A percentile compares a stretch with the other conserved stretches of the same genome.
Conservation (phyloP, 2,888 invertebrate genomes). For the Andricus quercusramuli region DNA sequence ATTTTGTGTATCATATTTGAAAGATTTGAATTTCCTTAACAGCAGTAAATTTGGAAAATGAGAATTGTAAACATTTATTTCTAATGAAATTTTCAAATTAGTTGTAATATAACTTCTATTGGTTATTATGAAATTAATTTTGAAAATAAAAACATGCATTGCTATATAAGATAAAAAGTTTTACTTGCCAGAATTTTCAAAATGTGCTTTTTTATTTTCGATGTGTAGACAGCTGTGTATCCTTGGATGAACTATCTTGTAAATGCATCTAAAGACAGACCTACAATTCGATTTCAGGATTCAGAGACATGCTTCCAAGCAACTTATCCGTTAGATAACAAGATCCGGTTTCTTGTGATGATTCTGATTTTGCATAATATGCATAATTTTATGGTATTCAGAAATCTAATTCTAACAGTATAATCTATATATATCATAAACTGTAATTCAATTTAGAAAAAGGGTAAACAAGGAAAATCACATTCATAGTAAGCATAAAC, state of each 20-base stretch:
- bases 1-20: too few species aligned
- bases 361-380: constrained; percentile 8
- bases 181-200: neutral
- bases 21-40: too few species aligned
- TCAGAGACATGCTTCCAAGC: neutral
- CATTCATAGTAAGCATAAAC: too few species aligned
- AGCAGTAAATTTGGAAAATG: too few species aligned
- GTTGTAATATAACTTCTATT: neutral
- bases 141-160: too few species aligned
- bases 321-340: constrained; percentile 33
- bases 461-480: neutral
- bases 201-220: neutral
- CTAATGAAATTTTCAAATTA: too few species aligned
- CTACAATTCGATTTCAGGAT: neutral
- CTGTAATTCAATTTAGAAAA: neutral
- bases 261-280: neutral
- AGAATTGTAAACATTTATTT: too few species aligned
- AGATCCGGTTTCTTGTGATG: constrained; percentile 15
- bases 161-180: neutral
- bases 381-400: constrained; percentile 5
- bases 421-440: neutral
- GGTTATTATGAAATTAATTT: neutral
- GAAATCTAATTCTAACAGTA: neutral
- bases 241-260: neutral
- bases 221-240: neutral